These are phyloP conservation scores for Chelonus formosanus DNA, from an alignment of 2,888 invertebrate species.

Conservation along the genomic window DNA sequence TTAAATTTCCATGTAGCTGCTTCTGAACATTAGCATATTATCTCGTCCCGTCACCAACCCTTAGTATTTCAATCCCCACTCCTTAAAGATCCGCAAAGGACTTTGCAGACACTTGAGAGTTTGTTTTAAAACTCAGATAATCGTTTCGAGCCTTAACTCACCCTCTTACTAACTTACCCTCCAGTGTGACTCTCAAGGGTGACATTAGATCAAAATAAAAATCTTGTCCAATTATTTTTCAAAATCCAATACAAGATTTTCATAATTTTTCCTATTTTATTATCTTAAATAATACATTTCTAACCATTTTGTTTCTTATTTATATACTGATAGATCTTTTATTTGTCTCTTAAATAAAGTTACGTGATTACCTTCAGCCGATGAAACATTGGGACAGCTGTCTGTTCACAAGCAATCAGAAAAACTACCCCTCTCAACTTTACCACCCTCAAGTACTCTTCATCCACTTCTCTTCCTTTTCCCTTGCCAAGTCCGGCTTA, in stretches of 20 bases:
- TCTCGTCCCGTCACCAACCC: slow-evolving; percentile 46
- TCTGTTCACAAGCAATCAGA: slow-evolving; percentile 63
- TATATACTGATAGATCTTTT: no score
- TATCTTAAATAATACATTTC: no score
- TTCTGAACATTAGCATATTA: slow-evolving; percentile 60
- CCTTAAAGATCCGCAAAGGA: slow-evolving; percentile 45
- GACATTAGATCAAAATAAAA: slow-evolving; percentile 58
- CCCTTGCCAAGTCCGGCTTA: slow-evolving; percentile 28
- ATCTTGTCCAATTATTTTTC: slow-evolving; percentile 51
- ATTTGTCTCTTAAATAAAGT: not conserved
- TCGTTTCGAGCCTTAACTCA: slow-evolving; percentile 55
- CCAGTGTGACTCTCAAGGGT: slow-evolving; percentile 48
- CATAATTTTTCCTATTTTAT: no score
- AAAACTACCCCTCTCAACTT: slow-evolving; percentile 52
- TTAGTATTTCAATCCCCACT: slow-evolving; percentile 32
- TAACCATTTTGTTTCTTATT: not conserved
- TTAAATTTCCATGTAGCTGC: slow-evolving; percentile 59
- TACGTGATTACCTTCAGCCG: slow-evolving; percentile 23
- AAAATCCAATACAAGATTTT: not conserved
- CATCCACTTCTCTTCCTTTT: slow-evolving; percentile 21
- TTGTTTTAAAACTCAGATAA: slow-evolving; percentile 64
- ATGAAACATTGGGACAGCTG: slow-evolving; percentile 62
- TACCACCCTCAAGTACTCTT: slow-evolving; percentile 35
- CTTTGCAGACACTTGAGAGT: slow-evolving; percentile 64
- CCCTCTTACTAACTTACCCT: slow-evolving; percentile 27